Evolutionary conservation across 1,140 invertebrate species (phyloP).

Genomic region (Coenobita brevimanus): DNA sequence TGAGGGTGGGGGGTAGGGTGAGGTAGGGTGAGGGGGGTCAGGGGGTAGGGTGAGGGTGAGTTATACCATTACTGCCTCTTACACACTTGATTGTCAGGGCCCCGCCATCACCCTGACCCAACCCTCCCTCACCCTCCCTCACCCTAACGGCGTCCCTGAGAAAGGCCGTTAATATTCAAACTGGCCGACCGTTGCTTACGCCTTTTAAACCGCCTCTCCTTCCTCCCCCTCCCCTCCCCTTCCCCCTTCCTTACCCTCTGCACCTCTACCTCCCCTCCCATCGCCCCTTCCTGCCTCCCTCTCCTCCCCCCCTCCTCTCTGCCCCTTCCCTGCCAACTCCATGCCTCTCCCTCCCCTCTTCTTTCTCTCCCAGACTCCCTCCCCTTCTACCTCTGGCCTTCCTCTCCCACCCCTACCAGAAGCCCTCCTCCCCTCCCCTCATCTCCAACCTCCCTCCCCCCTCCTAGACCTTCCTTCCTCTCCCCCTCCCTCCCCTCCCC

Average conservation of each 20-base stretch:
- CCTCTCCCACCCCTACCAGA: no score
- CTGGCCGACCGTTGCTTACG: no score
- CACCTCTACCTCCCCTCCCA: not conserved
- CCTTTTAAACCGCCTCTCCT: not conserved
- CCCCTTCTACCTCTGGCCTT: no score
- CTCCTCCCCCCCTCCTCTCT: no score
- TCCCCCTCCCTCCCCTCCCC: not conserved
- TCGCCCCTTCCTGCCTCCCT: no score
- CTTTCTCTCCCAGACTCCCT: no score
- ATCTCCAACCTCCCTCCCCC: no score
- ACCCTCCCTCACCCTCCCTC: not conserved
- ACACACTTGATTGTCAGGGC: slow-evolving; percentile 59
- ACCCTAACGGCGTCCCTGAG: no score
- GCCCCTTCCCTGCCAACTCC: no score
- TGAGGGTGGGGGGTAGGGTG: not conserved
- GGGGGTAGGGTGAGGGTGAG: slow-evolving; percentile 13
- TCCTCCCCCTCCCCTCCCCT: not conserved
- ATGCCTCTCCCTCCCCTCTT: no score
- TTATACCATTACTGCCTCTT: slow-evolving; percentile 54
- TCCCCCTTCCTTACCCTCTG: not conserved
- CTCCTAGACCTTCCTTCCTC: not conserved
- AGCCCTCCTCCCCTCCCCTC: no score
- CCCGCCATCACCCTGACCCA: not conserved
- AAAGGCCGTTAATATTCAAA: no score
- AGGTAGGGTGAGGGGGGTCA: not conserved